Base-by-base conservation (phyloP, 2,797 vertebrate genomes). In the Synaphobranchus kaupii region DNA sequence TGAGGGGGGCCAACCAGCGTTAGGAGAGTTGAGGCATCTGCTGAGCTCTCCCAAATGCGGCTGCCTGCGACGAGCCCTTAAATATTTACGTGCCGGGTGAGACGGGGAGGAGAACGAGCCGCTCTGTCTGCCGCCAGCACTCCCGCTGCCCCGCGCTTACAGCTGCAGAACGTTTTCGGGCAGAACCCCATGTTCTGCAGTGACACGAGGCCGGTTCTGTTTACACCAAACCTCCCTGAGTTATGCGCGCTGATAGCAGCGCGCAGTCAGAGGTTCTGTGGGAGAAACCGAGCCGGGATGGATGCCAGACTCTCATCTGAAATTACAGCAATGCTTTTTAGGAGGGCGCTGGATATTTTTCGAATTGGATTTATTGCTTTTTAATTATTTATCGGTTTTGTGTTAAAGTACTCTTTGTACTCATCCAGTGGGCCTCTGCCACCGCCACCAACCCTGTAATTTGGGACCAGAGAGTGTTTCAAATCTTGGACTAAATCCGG, bases 401-500 rank as follows among this genome's bases (percentile, higher is more conserved):
- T n/a, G 17, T 50, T 50, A 81, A 25, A 47, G 25, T 47, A 47
- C 47, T 48, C 78, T 50, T 48, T 81, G 78, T 81, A 25, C 78
- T 25, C 25, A 50, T n/a, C 78, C 47, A 50, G 28, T 47, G 22
- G 0, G 44, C 9, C 78, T 50, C 22, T n/a, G 44, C 47, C 78
- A 48, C 78, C 78, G n/a, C 47, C 47, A 25, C 20, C 22, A 81
- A n/a, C 47, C 78, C 78, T 81, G 78, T 50, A 81, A 81, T 81
- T 81, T 81, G 44, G 44, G 47, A 50, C 20, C 44, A 13, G 78
- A 50, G 47, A 25, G 78, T 81, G 78, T 81, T 81, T 50, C 15
- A 76, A 81, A 81, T 47, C 44, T 81, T 81, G 78, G 78, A 81
- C 78, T 81, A 81, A 81, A 81, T 81, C 78, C 78, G 7, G 78